Percentiles rank a stretch among this genome's conserved stretches.
These are phyloP conservation scores for Perizoma affinitatum DNA, from an alignment of 2,888 invertebrate genomes.

Conservation along the genomic window DNA sequence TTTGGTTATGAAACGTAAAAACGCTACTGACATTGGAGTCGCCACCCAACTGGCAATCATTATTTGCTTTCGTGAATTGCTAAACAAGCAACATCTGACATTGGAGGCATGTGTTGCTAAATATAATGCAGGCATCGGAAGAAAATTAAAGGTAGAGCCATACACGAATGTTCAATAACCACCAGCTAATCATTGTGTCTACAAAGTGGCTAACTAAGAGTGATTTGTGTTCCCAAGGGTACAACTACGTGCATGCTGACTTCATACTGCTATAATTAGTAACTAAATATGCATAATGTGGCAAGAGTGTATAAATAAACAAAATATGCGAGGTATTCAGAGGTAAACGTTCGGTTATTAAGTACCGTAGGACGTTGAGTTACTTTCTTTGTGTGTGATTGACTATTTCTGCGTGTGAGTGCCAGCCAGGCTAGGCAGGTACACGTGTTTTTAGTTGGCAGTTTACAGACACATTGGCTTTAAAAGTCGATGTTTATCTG, in stretches of 20 bases:
- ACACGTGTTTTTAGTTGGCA: slow-evolving; percentile 33
- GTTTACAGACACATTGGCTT: slow-evolving; percentile 31
- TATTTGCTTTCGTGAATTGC: slow-evolving; percentile 55
- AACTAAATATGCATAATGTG: slow-evolving; percentile 58
- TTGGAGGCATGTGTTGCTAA: slow-evolving; percentile 50
- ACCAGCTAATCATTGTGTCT: slow-evolving; percentile 55
- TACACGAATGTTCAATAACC: slow-evolving; percentile 44
- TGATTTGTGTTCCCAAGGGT: slow-evolving; percentile 65
- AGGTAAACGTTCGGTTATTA: slow-evolving; percentile 58
- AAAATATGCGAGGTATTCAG: slow-evolving; percentile 55
- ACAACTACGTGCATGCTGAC: slow-evolving; percentile 70
- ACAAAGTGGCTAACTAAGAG: slow-evolving; percentile 64
- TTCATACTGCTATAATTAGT: slow-evolving; percentile 71
- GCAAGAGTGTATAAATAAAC: slow-evolving; percentile 65
- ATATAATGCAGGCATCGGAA: slow-evolving; percentile 51
- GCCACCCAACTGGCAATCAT: slow-evolving; percentile 47
- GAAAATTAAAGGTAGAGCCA: slow-evolving; percentile 46
- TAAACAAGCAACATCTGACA: slow-evolving; percentile 59
- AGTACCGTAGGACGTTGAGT: slow-evolving; percentile 42
- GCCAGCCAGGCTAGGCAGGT: slow-evolving; percentile 13
- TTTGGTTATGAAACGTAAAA: slow-evolving; percentile 48
- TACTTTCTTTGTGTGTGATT: slow-evolving; percentile 35
- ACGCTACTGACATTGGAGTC: slow-evolving; percentile 52
- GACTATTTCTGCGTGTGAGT: slow-evolving; percentile 32
- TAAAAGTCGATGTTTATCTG: slow-evolving; percentile 35